phyloP scores from a whole-genome alignment of 2,888 invertebrate genomes.

The Noctua comes region DNA sequence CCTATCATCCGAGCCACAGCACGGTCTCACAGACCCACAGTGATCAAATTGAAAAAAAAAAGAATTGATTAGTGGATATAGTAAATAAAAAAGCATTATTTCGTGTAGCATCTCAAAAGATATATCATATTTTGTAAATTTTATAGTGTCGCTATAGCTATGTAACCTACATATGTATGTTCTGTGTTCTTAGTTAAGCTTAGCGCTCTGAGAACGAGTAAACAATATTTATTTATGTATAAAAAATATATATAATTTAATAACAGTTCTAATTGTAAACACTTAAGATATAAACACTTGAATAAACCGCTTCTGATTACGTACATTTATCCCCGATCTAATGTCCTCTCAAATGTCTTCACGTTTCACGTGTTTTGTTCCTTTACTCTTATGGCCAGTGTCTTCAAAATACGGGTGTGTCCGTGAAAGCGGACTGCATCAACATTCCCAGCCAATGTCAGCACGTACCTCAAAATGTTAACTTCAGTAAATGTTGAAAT shows the following conservation, averaged over 20 bases:
- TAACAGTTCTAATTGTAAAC: slow-evolving; percentile 69
- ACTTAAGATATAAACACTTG: slow-evolving; percentile 65
- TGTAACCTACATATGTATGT: slow-evolving; percentile 86
- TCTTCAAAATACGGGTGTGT: slow-evolving; percentile 22
- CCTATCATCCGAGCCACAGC: slow-evolving; percentile 51
- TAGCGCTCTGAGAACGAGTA: slow-evolving; percentile 88
- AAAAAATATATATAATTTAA: slow-evolving; percentile 65
- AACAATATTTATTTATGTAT: slow-evolving; percentile 76
- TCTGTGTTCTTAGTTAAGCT: slow-evolving; percentile 87
- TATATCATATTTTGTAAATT: slow-evolving; percentile 91
- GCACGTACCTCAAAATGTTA: slow-evolving; percentile 5
- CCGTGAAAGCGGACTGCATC: slow-evolving; percentile 8
- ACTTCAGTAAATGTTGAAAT: slow-evolving; percentile 1
- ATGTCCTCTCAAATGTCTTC: slow-evolving; percentile 47
- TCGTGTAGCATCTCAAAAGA: slow-evolving; percentile 89
- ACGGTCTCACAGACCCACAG: slow-evolving; percentile 72
- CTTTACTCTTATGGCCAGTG: slow-evolving; percentile 68
- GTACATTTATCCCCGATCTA: slow-evolving; percentile 51
- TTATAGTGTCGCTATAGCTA: slow-evolving; percentile 89
- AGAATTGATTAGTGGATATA: slow-evolving; percentile 89
- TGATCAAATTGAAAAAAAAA: slow-evolving; percentile 83
- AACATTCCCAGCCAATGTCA: slow-evolving; percentile 43
- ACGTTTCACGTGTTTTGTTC: slow-evolving; percentile 50
- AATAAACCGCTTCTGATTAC: slow-evolving; percentile 66
- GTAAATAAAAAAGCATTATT: slow-evolving; percentile 84